These are phyloP conservation scores for Drosophila percnosoma DNA, from an alignment of 2,888 invertebrate genomes.

Conservation along the genomic window DNA sequence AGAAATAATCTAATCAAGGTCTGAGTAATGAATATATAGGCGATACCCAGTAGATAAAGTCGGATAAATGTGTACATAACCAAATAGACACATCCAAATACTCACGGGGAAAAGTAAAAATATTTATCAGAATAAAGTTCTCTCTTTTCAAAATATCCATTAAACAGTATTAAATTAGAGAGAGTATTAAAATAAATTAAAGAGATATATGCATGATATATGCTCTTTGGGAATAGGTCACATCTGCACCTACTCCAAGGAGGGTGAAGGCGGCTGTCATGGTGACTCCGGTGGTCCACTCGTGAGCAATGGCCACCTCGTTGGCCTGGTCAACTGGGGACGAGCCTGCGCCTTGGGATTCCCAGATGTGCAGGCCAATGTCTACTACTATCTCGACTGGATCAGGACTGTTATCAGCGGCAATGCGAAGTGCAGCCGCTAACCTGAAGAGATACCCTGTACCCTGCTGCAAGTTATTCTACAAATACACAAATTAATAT, in stretches of 20 bases:
- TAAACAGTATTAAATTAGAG: neutral
- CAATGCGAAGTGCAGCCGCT: slow-evolving; percentile 39
- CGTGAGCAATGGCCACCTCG: slow-evolving; percentile 57
- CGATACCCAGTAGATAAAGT: neutral
- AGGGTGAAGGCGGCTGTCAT: slow-evolving; percentile 85
- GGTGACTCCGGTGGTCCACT: slow-evolving; percentile 79
- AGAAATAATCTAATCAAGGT: slow-evolving; percentile 3
- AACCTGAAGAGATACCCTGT: neutral
- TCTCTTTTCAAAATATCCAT: too few relatives aligned
- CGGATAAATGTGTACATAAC: neutral
- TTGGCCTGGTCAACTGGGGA: slow-evolving; percentile 81
- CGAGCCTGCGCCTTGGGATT: slow-evolving; percentile 73
- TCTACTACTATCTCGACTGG: slow-evolving; percentile 77
- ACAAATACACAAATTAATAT: neutral
- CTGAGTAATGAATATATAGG: too few relatives aligned
- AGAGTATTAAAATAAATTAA: neutral
- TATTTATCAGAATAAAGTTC: neutral
- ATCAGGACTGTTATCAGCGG: slow-evolving; percentile 63
- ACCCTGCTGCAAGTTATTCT: neutral
- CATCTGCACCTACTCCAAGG: slow-evolving; percentile 86
- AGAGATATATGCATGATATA: too few relatives aligned
- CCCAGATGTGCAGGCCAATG: slow-evolving; percentile 80
- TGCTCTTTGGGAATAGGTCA: slow-evolving; percentile 86
- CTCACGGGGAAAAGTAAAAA: neutral
- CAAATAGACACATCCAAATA: too few relatives aligned